A percentile compares a stretch with the other conserved stretches of the same genome.
Conservation (phyloP, 2,113 vertebrate species). For the Peromyscus polionotus region DNA sequence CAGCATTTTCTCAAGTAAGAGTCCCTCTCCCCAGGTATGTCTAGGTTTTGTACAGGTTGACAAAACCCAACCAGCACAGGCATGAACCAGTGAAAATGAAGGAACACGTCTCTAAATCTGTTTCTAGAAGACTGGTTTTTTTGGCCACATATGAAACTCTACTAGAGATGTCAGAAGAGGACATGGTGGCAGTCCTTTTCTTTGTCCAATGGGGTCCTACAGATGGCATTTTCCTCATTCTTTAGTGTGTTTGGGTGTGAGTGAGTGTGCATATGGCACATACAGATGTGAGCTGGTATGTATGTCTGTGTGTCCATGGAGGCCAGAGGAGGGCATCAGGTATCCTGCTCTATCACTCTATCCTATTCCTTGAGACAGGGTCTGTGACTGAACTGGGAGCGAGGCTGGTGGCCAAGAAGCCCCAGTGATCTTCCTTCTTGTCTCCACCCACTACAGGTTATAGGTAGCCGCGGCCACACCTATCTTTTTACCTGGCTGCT, state of each 20-base stretch:
- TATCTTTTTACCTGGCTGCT: not conserved
- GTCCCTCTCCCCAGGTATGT: not conserved
- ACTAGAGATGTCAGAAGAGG: not conserved
- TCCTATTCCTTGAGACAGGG: too few species aligned
- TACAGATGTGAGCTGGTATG: too few species aligned
- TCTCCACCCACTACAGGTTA: not conserved
- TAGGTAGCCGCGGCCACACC: too few species aligned
- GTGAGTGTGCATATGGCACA: not conserved
- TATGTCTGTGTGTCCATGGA: not conserved
- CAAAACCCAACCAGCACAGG: not conserved
- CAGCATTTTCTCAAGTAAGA: not conserved
- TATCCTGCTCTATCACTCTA: too few species aligned
- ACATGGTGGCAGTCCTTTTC: not conserved
- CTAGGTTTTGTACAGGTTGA: not conserved
- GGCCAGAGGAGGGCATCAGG: not conserved
- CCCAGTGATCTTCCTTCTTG: not conserved
- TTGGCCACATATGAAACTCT: not conserved
- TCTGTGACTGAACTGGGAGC: not conserved
- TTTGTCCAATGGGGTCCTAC: not conserved
- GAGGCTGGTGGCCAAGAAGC: not conserved
- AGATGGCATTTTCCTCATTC: not conserved
- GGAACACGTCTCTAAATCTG: not conserved
- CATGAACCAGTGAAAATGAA: not conserved
- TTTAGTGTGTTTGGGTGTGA: not conserved
- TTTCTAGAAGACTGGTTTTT: conserved; percentile 14